phyloP scores from a whole-genome alignment of 2,113 vertebrate genomes.

The Rhadina sibilatrix region DNA sequence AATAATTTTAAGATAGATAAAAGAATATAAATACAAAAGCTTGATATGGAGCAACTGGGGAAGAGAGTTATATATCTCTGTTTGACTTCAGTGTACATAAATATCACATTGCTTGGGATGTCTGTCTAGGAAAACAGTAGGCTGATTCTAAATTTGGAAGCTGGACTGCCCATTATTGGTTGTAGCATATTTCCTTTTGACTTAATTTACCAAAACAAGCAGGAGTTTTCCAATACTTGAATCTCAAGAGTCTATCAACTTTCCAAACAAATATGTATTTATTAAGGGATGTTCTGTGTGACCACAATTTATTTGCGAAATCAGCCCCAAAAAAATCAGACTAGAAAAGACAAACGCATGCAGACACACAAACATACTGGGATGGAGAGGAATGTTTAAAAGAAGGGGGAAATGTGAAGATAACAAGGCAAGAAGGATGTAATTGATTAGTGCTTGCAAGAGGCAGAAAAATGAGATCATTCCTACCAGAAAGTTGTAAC shows the following conservation, averaged over 20 bases:
- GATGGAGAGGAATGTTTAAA: not conserved
- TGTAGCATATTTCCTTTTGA: not conserved
- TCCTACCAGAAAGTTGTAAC: not conserved
- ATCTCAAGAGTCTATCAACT: not conserved
- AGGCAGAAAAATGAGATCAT: not conserved
- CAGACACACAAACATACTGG: not conserved
- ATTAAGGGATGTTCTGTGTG: not conserved
- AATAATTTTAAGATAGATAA: not conserved
- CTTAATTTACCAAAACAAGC: not conserved
- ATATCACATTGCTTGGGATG: not conserved
- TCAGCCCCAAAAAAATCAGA: not conserved
- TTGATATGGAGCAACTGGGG: not conserved
- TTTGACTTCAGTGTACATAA: not conserved
- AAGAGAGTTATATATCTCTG: not conserved
- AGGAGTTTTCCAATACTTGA: not conserved
- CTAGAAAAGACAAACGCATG: not conserved
- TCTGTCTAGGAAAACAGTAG: not conserved
- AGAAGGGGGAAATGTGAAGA: not conserved
- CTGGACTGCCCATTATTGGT: rapidly evolving
- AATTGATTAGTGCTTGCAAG: not conserved
- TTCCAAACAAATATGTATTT: not conserved
- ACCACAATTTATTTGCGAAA: not conserved
- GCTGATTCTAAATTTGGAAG: not conserved
- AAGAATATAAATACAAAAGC: not conserved
- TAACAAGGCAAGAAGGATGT: not conserved